These are phyloP conservation scores for Gopherus evgoodei DNA, from an alignment of 2,113 vertebrate genomes.

Conservation along the genomic window DNA sequence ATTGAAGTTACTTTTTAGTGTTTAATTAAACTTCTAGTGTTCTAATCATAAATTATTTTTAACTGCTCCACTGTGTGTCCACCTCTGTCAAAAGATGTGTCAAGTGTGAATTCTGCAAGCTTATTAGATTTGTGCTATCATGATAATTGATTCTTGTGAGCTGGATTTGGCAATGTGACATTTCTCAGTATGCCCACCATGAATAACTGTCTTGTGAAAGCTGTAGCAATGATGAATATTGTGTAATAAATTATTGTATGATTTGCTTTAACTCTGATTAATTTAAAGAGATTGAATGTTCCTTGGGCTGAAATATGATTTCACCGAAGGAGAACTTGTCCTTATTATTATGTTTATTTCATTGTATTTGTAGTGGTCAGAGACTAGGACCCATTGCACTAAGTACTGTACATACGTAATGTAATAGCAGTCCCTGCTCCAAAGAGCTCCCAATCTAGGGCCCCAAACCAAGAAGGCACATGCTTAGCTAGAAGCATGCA, in stretches of 20 bases:
- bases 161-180: background rate
- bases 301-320: background rate
- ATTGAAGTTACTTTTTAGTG: background rate
- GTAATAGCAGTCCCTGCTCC: background rate
- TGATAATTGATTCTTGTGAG: background rate
- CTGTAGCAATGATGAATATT: background rate
- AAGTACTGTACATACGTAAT: background rate
- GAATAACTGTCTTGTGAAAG: background rate
- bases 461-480: background rate
- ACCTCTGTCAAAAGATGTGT: background rate
- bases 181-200: background rate
- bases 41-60: constrained; percentile 24
- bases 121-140: background rate
- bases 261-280: constrained; percentile 19
- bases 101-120: background rate
- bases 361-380: background rate
- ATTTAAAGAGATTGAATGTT: background rate
- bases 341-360: background rate
- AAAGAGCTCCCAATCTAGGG: background rate
- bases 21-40: background rate
- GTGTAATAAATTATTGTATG: background rate
- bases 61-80: background rate
- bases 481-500: too few species aligned
- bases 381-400: background rate
- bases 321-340: background rate